Evolutionary conservation across 2,797 vertebrate genomes (phyloP).

Genomic region (Capromys pilorides): DNA sequence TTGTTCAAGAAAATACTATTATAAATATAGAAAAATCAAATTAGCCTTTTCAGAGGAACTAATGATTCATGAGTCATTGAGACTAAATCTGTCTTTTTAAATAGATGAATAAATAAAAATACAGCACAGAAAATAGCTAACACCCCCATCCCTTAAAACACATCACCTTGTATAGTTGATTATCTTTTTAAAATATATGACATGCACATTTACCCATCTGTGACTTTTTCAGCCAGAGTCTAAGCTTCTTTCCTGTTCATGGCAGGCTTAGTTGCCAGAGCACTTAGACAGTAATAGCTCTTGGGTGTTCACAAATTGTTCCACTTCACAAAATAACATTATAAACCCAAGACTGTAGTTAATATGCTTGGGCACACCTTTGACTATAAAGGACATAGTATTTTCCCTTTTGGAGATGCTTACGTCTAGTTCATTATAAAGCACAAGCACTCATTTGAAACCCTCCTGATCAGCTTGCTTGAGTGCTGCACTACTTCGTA

Average conservation of each 20-base stretch:
- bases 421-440: not conserved
- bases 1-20: not conserved
- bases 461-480: not conserved
- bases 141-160: not conserved
- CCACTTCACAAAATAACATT: not conserved
- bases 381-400: not conserved
- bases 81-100: not conserved
- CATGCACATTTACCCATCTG: not conserved
- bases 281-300: not conserved
- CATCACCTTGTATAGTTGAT: not conserved
- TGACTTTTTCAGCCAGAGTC: not conserved
- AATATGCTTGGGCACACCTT: not conserved
- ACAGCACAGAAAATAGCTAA: not conserved
- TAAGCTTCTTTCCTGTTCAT: not conserved
- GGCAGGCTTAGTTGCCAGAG: not conserved
- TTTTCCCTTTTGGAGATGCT: not conserved
- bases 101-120: not conserved
- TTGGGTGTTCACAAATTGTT: not conserved
- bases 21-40: not conserved
- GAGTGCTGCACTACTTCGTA: not conserved
- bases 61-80: constrained; percentile 10
- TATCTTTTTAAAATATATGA: constrained; percentile 23
- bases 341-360: not conserved
- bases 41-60: constrained; percentile 21
- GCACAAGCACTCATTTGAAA: not conserved